Base-by-base conservation (phyloP, 1,140 invertebrate species). In the Bombus soroeensis region DNA sequence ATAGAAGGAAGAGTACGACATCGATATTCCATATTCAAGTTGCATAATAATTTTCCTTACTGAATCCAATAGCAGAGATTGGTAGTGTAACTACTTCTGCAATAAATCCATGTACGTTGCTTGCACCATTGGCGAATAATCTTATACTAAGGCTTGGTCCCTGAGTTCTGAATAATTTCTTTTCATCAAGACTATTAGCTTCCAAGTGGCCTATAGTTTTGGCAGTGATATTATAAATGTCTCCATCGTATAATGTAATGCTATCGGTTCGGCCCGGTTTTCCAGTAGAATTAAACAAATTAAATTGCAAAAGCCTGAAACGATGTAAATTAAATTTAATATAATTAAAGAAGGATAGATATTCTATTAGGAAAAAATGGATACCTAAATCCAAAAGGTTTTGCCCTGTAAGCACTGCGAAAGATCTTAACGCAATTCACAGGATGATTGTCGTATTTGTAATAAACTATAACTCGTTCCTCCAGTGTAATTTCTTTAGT, bases 391-490 rank as follows among this genome's bases (percentile, higher is more conserved):
- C 98, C 98, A 92, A 99, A 97, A 13, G 97, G 97, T 93, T 99
- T 99, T 0, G 98, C 96, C 91, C 97, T 96, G 85, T 97, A 98
- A 66, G 97, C 96, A 88, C 97, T 98, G 66, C 97, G 97, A 91
- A 99, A 99, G 89, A 99, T 99, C 95, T 99, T 99, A 0, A 99
- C 98, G 94, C 99, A 99, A 94, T 99, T 99, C 0, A 99, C 97
- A 0, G 98, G 98, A 94, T 97, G 97, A 91, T 99, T 99, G 88
- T 99, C 98, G 90, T 99, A 99, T 94, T 99, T 99, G 94, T 99
- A 99, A 94, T 99, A 99, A 2, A 99, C 89, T 6, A 99, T 93
- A 10, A 99, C 97, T 81, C 99, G 96, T 92, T 99, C 98, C 94
- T 99, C 97, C 1, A 99, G 96, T 13, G 96, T 96, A 43, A 99